Conservation (phyloP, 2,888 invertebrate species). For the Sesamia inferens region DNA sequence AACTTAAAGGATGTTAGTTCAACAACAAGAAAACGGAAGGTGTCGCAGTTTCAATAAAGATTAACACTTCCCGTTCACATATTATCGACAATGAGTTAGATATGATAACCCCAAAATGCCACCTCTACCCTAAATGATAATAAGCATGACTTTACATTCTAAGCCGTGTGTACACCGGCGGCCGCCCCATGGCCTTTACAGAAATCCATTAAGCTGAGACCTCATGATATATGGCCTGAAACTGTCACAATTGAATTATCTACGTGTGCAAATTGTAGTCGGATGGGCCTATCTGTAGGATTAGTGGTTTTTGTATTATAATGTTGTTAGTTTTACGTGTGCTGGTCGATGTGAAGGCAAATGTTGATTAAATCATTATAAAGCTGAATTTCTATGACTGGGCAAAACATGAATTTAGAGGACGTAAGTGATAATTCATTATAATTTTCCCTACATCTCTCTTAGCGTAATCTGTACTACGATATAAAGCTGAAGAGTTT, state of each 20-base stretch:
- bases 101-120: conserved; percentile 45
- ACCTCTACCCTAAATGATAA: conserved; percentile 51
- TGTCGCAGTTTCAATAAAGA: not conserved
- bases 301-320: conserved; percentile 57
- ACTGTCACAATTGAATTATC: conserved; percentile 78
- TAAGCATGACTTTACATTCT: conserved; percentile 63
- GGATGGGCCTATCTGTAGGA: conserved; percentile 42
- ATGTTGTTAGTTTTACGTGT: conserved; percentile 43
- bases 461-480: not conserved
- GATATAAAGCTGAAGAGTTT: too few species aligned
- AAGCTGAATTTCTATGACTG: too few species aligned
- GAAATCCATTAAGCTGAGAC: conserved; percentile 73
- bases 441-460: not conserved
- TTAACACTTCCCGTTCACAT: not conserved
- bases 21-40: not conserved
- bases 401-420: too few species aligned
- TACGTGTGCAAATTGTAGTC: conserved; percentile 68
- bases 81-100: conserved; percentile 35
- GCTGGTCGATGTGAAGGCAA: not conserved
- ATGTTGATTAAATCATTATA: conserved; percentile 26
- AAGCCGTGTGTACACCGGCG: conserved; percentile 52
- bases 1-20: not conserved
- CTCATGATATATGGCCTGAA: conserved; percentile 73
- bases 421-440: not conserved
- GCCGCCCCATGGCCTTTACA: conserved; percentile 61